Conservation (phyloP, 2,888 invertebrate genomes). For the Marasmarcha lunaedactyla region DNA sequence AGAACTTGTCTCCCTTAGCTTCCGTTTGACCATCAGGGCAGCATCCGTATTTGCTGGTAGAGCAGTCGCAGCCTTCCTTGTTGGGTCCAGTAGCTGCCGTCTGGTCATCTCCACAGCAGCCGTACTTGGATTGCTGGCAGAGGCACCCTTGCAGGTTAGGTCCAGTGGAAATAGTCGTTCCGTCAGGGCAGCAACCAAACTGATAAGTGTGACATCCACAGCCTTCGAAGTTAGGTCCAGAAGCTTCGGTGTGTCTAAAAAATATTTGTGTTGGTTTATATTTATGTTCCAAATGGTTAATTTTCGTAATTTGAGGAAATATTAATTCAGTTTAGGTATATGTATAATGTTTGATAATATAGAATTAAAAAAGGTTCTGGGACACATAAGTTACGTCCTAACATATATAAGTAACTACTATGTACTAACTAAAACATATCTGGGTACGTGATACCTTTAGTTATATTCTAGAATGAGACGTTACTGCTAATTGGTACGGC, state of each 20-base stretch:
- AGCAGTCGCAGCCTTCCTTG: constrained; percentile 84
- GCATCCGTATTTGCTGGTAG: constrained; percentile 84
- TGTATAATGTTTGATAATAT: no score
- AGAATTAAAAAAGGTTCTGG: no score
- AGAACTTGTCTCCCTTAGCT: constrained; percentile 85
- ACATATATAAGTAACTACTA: no score
- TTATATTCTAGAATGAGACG: no score
- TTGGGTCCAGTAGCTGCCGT: constrained; percentile 85
- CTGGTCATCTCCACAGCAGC: constrained; percentile 87
- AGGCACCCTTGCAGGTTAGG: constrained; percentile 74
- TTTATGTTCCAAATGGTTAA: no score
- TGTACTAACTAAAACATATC: no score
- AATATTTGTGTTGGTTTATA: no score
- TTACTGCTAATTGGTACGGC: no score
- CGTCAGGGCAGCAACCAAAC: constrained; percentile 92
- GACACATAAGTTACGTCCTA: no score
- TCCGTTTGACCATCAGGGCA: constrained; percentile 85
- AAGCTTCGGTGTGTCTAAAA: constrained; percentile 75
- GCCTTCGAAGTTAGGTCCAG: constrained; percentile 83
- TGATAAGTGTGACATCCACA: constrained; percentile 88
- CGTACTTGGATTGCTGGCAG: constrained; percentile 79
- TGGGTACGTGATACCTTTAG: no score
- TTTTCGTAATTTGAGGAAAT: no score
- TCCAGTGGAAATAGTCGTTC: constrained; percentile 80
- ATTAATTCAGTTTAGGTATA: no score